Conservation (phyloP, 64 coral and sea anemone genomes). For the Stylophora pistillata region DNA sequence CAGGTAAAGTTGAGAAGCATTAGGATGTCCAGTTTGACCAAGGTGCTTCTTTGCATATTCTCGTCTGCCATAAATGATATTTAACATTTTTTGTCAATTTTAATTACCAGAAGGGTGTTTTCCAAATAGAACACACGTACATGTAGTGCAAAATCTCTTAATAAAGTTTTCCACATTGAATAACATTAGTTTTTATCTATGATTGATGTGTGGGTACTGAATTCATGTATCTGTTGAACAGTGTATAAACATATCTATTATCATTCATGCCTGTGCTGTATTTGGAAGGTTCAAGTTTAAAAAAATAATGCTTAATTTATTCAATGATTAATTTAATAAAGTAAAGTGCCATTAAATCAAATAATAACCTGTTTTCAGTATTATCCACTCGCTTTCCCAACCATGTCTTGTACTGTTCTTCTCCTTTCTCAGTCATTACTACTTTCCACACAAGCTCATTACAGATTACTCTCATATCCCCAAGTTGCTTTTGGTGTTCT, state of each 20-base stretch:
- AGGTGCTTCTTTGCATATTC: slow-evolving; percentile 54
- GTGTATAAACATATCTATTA: no score
- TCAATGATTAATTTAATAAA: background rate
- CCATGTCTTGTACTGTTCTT: slow-evolving; percentile 42
- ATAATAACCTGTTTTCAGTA: slow-evolving; percentile 28
- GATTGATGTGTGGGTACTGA: slow-evolving; percentile 20
- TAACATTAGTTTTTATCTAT: slow-evolving; percentile 3
- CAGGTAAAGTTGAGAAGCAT: slow-evolving; percentile 53
- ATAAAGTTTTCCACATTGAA: slow-evolving; percentile 7
- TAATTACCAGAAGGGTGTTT: background rate
- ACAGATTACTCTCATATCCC: slow-evolving; percentile 54
- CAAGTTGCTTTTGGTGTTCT: slow-evolving; percentile 51
- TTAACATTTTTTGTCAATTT: background rate
- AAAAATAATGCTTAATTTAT: background rate
- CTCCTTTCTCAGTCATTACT: slow-evolving; percentile 32
- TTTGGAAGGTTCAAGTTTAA: slow-evolving; percentile 20
- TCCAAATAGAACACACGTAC: background rate
- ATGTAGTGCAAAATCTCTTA: slow-evolving; percentile 4
- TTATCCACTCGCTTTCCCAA: slow-evolving; percentile 42
- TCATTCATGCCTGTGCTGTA: no score
- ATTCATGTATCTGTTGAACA: background rate
- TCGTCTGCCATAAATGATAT: slow-evolving; percentile 22
- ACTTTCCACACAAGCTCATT: slow-evolving; percentile 31
- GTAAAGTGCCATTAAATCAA: background rate
- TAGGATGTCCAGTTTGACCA: slow-evolving; percentile 53